Percentiles rank a stretch among this genome's conserved stretches.
These are phyloP conservation scores for Acropora tenuis DNA, from an alignment of 64 coral and sea anemone species.

Conservation along the genomic window DNA sequence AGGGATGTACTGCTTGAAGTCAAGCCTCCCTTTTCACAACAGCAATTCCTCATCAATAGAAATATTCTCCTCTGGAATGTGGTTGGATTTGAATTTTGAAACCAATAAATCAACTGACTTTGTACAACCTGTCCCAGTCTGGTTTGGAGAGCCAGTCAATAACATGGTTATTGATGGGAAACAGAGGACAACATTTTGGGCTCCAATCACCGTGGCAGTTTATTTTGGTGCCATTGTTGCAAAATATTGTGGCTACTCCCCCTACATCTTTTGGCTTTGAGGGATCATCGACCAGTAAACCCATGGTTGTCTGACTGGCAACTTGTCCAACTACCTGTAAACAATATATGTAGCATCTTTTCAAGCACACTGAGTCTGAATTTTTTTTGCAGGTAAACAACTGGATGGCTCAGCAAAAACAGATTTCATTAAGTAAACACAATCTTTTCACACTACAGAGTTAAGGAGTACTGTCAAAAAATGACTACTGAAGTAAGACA, in stretches of 20 bases:
- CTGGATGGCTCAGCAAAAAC: no score
- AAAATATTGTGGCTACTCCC: constrained; percentile 26
- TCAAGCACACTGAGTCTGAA: neutral
- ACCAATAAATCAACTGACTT: constrained; percentile 20
- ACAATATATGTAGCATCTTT: neutral
- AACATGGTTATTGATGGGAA: constrained; percentile 14
- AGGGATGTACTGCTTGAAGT: constrained; percentile 57
- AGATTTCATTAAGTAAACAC: no score
- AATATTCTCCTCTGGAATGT: neutral
- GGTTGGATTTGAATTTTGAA: neutral
- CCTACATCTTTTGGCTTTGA: neutral
- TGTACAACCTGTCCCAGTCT: constrained; percentile 14
- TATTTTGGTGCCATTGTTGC: constrained; percentile 14
- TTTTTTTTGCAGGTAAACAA: no score
- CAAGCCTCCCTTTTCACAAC: constrained; percentile 31
- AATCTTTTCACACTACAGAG: no score
- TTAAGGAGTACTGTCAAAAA: no score
- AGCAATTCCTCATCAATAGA: constrained; percentile 33
- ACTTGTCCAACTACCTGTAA: neutral
- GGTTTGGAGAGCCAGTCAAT: constrained; percentile 6
- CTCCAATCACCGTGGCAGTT: constrained; percentile 22
- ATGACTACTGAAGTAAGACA: no score
- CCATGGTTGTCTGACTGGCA: neutral
- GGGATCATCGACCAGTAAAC: neutral
- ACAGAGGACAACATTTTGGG: constrained; percentile 28